Evolutionary conservation across 2,797 vertebrate genomes (phyloP).

Genomic region (Gallinago stenura): DNA sequence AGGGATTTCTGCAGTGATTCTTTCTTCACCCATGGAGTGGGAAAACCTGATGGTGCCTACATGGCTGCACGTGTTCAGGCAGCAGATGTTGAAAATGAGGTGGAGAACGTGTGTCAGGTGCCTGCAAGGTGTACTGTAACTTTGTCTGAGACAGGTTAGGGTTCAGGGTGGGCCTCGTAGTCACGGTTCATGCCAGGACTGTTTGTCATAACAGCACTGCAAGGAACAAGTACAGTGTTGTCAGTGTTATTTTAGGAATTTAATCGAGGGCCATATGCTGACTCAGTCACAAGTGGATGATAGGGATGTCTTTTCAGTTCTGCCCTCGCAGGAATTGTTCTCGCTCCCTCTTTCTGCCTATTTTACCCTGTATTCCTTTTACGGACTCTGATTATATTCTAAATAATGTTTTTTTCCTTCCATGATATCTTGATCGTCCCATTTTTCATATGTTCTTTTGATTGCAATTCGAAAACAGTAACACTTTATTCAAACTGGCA

Average conservation of each 20-base stretch:
- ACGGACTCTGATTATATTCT: neutral
- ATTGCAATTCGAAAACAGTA: neutral
- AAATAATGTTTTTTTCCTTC: neutral
- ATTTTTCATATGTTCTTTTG: neutral
- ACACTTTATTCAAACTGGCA: neutral
- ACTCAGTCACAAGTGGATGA: slow-evolving; percentile 28
- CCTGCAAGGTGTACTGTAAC: slow-evolving; percentile 15
- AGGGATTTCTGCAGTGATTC: neutral
- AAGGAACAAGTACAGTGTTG: slow-evolving; percentile 28
- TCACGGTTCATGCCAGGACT: slow-evolving; percentile 21
- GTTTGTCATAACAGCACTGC: slow-evolving; percentile 2
- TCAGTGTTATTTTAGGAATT: slow-evolving; percentile 58
- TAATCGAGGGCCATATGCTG: slow-evolving; percentile 36
- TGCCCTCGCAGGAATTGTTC: neutral
- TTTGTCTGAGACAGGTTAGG: neutral
- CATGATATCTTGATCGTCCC: neutral
- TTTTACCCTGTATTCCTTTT: neutral
- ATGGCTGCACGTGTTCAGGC: neutral
- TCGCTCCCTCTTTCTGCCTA: neutral
- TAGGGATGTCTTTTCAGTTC: neutral
- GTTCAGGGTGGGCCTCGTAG: neutral
- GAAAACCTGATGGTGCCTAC: neutral
- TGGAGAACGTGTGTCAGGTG: neutral
- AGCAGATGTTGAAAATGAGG: slow-evolving; percentile 13
- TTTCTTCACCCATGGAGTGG: neutral